Evolutionary conservation across 2,113 vertebrate genomes (phyloP).

Genomic region (Corydoras maculifer): DNA sequence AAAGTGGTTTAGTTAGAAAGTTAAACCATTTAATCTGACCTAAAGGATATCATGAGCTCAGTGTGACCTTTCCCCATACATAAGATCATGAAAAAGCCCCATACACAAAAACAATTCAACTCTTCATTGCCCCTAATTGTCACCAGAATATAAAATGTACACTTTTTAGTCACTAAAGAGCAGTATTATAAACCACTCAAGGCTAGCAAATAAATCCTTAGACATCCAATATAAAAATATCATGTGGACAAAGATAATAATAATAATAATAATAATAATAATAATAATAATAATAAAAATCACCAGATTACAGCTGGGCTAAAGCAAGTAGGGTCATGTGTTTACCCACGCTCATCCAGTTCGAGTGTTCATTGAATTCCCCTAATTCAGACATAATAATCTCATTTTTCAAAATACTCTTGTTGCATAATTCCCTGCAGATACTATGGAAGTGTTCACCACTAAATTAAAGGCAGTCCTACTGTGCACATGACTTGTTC

Average conservation of each 20-base stretch:
- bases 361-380: slow-evolving; percentile 18
- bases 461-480: slow-evolving; percentile 12
- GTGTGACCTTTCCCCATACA: slow-evolving; percentile 8
- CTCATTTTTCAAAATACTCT: slow-evolving; percentile 32
- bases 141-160: slow-evolving; percentile 47
- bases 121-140: slow-evolving; percentile 20
- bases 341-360: slow-evolving; percentile 25
- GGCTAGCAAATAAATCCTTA: slow-evolving; percentile 40
- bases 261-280: too few species aligned
- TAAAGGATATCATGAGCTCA: slow-evolving; percentile 46
- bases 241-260: slow-evolving; percentile 28
- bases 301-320: slow-evolving; percentile 31
- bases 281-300: slow-evolving; percentile 25
- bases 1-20: slow-evolving; percentile 12
- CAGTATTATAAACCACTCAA: slow-evolving; percentile 35
- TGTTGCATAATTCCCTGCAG: slow-evolving; percentile 36
- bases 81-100: not conserved
- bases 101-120: not conserved
- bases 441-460: slow-evolving; percentile 25
- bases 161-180: slow-evolving; percentile 34
- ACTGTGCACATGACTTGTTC: not conserved
- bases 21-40: slow-evolving; percentile 20
- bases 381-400: slow-evolving; percentile 13
- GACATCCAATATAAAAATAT: slow-evolving; percentile 47
- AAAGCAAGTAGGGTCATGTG: slow-evolving; percentile 26